Base-by-base conservation (phyloP, 2,113 vertebrate species). In the Trochalopteron elliotii region DNA sequence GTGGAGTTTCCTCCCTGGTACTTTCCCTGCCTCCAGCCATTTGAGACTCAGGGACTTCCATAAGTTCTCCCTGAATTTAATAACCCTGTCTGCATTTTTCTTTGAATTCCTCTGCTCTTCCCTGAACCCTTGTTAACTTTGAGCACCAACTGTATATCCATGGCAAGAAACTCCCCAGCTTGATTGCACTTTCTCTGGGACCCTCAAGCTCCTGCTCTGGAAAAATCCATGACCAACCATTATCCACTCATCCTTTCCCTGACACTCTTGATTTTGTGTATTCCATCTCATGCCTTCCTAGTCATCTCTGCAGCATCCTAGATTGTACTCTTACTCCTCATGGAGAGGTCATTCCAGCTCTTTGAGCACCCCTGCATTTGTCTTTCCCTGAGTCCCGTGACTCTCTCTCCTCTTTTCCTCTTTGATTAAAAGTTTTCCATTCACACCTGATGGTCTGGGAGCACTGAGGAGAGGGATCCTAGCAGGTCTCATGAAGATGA, bases 21-120 rank as follows among this genome's bases (percentile, higher is more conserved):
- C 85, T 87, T 52, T 87, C 61, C 15, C 40, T 91, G 82, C 65
- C 87, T 94, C 79, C 85, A 93, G 31, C 75, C 79, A 83, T 90
- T 39, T 56, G 92, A 84, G 57, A 39, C 59, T 57, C 50, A 40
- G 85, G 33, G 82, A 74, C 45, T 90, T 93, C 50, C 30, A 53
- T 33, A 15, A 7, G 15, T 65, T 76, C 71, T 93, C 75, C 44
- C 0, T 59, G 50, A 69, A 63, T 94, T 92, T 95, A 74, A 57
- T 80, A 90, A 76, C 49, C 57, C 45, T 45, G 63, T 23, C 45
- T 65, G 47, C n/a, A 33, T 80, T 93, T 83, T 77, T 18, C 63
- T 88, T 92, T 92, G 42, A 88, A 70, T 23, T 79, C 25, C 31
- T 49, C 35, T 69, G 30, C 37, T 87, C 63, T 91, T 87, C 23